Conservation (phyloP, 2,888 invertebrate species). For the Apoderus coryli region DNA sequence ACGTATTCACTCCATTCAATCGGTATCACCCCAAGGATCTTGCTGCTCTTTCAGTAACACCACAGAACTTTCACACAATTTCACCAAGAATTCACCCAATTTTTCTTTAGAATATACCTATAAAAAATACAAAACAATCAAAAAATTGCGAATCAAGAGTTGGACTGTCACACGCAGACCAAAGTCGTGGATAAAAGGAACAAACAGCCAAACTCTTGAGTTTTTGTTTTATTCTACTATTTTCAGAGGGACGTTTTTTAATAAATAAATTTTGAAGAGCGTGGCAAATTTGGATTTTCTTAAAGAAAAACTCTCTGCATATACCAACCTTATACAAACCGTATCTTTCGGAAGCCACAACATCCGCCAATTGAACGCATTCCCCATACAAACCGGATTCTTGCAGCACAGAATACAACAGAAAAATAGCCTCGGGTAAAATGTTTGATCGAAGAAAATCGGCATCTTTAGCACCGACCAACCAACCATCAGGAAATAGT, state of each 20-base stretch:
- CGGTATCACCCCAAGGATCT: slow-evolving; percentile 74
- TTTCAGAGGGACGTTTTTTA: no score
- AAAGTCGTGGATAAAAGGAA: no score
- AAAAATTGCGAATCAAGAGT: slow-evolving; percentile 9
- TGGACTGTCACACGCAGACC: no score
- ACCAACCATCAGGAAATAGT: slow-evolving; percentile 83
- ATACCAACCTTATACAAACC: slow-evolving; percentile 57
- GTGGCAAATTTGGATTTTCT: no score
- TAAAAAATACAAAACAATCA: slow-evolving; percentile 19
- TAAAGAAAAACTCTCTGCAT: slow-evolving; percentile 1
- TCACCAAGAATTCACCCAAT: slow-evolving; percentile 57
- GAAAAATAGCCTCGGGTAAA: slow-evolving; percentile 67
- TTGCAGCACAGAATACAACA: slow-evolving; percentile 66
- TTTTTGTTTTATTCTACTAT: slow-evolving; percentile 11
- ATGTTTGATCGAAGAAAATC: slow-evolving; percentile 60
- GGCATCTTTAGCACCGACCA: slow-evolving; percentile 49
- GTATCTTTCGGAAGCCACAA: slow-evolving; percentile 65
- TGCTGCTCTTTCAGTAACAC: slow-evolving; percentile 57
- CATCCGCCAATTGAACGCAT: slow-evolving; percentile 63
- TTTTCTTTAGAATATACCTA: slow-evolving; percentile 65
- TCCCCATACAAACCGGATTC: slow-evolving; percentile 61
- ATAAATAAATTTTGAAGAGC: no score
- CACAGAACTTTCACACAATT: slow-evolving; percentile 66
- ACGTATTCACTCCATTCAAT: no score
- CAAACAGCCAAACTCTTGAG: slow-evolving; percentile 9